Evolutionary conservation across 35 echinoderm and acorn worm species (phyloP), one percentile per base, ranked within the genome.

Genomic region (Lytechinus pictus): DNA sequence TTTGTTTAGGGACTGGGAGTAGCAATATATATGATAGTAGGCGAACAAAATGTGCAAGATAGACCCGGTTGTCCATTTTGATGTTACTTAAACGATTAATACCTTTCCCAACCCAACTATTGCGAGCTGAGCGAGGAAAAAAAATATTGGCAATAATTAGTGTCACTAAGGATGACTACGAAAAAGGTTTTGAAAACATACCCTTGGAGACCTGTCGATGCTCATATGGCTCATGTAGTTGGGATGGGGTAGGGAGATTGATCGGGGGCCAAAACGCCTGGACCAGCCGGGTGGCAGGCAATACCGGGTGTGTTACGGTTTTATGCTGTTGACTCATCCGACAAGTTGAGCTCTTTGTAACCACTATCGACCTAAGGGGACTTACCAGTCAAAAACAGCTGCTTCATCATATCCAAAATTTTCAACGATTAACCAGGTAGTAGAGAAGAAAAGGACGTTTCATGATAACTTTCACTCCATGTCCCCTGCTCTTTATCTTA

Each of bases 281-380:
- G 88, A 52, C 88, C 88, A 90, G 88, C 88, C 88, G 29, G 29
- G 1, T 90, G 27, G 88, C 16, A 90, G 27, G 88, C 16, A 90
- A 27, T 44, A 54, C 88, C 88, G 88, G 88, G 88, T 90, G 88
- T 90, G 88, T 90, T 44, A 10, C 10, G 52, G 10, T 16, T 16
- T 90, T 28, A 90, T 54, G 88, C 29, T 90, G 88, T 33, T 90
- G 88, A 90, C 88, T 90, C 88, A 90, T 27, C 52, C 52, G 88
- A 90, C 88, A 90, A 90, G 7, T 90, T 90, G 88, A 90, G 88
- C 88, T 54, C 88, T 44, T 21, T 52, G 29, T 14, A 90, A 90
- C 88, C 88, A 90, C 88, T 12, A 44, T 14, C 88, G 52, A 44
- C 14, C 88, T 52, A 90, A 90, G 52, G 88, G 88, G 88, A 90